Evolutionary conservation across 2,797 vertebrate genomes (phyloP).

Genomic region (Cuniculus paca): DNA sequence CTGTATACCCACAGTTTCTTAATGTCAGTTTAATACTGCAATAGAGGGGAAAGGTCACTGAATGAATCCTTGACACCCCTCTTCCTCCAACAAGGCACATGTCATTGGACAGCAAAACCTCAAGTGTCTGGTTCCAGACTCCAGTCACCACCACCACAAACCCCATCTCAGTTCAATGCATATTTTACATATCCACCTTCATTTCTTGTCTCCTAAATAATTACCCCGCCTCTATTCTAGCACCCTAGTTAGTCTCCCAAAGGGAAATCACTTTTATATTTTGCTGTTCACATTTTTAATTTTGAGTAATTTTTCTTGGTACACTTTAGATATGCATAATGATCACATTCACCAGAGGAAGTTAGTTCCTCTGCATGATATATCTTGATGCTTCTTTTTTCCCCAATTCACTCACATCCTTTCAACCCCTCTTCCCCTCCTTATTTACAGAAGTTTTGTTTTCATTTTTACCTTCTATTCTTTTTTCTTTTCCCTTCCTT

Average conservation of each 20-base stretch:
- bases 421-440: neutral
- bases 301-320: neutral
- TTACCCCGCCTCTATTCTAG: neutral
- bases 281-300: neutral
- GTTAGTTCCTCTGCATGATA: neutral
- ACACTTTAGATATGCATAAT: neutral
- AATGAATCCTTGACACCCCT: neutral
- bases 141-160: neutral
- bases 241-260: neutral
- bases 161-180: neutral
- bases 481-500: too few relatives aligned
- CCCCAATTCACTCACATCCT: neutral
- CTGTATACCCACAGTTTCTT: neutral
- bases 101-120: neutral
- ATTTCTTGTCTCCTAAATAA: neutral
- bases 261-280: neutral
- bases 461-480: too few relatives aligned
- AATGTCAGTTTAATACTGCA: slow-evolving; percentile 1
- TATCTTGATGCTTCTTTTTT: neutral
- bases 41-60: neutral
- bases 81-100: neutral
- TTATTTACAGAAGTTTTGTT: neutral
- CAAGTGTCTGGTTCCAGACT: neutral
- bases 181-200: neutral
- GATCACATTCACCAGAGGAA: neutral